Evolutionary conservation across 2,888 invertebrate species (phyloP).

Genomic region (Sphaerophoria rueppellii): DNA sequence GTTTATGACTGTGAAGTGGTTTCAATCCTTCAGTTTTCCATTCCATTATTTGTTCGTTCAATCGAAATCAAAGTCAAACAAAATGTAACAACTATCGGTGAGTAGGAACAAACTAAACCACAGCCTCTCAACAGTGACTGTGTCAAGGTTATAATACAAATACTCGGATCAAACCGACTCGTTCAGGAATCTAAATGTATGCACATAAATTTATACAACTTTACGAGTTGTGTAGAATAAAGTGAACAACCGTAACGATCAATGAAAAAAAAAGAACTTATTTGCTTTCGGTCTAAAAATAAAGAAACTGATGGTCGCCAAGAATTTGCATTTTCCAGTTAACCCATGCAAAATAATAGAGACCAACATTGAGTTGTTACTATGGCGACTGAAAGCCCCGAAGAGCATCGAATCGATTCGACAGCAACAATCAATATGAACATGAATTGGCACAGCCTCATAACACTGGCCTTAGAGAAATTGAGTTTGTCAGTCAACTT

Average conservation of each 20-base stretch:
- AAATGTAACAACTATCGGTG: too few species aligned
- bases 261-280: not conserved
- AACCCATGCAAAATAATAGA: not conserved
- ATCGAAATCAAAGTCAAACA: too few species aligned
- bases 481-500: conserved; percentile 68
- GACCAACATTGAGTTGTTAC: not conserved
- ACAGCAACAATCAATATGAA: conserved; percentile 1
- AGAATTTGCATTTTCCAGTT: conserved; percentile 49
- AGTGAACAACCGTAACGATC: not conserved
- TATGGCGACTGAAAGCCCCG: conserved; percentile 23
- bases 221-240: conserved; percentile 32
- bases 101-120: not conserved
- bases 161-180: too few species aligned
- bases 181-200: not conserved
- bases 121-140: not conserved
- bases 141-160: too few species aligned
- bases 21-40: too few species aligned
- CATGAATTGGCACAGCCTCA: conserved; percentile 64
- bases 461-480: conserved; percentile 69
- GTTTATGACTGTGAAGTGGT: too few species aligned
- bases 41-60: too few species aligned
- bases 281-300: conserved; percentile 5
- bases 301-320: conserved; percentile 10
- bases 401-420: not conserved
- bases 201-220: too few species aligned